Conservation (phyloP, 1,140 invertebrate genomes). For the Chrysomallon squamiferum region DNA sequence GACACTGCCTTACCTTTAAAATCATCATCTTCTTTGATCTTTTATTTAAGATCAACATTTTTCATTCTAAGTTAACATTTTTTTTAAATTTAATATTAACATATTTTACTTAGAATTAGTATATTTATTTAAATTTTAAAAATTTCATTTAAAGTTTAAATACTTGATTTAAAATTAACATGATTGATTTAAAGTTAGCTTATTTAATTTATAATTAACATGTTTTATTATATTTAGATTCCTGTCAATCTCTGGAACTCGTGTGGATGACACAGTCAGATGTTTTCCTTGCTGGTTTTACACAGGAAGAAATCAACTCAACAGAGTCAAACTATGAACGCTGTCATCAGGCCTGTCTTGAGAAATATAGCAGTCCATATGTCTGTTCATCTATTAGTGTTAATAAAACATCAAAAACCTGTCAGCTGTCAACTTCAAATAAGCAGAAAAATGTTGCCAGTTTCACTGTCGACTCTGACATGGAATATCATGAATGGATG, state of each 20-base stretch:
- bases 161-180: not conserved
- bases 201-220: too few species aligned
- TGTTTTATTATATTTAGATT: too few species aligned
- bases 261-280: slow-evolving; percentile 31
- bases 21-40: not conserved
- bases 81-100: not conserved
- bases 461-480: not conserved
- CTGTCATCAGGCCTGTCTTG: slow-evolving; percentile 27
- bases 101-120: not conserved
- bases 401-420: slow-evolving; percentile 19
- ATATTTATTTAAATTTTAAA: not conserved
- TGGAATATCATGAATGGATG: slow-evolving; percentile 33
- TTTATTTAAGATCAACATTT: not conserved
- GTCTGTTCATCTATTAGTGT: slow-evolving; percentile 33
- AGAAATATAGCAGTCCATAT: slow-evolving; percentile 1
- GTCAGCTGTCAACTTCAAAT: slow-evolving; percentile 23
- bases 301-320: not conserved
- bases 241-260: slow-evolving; percentile 36
- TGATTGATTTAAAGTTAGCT: not conserved
- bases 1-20: not conserved
- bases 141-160: not conserved
- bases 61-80: not conserved
- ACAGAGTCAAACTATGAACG: slow-evolving; percentile 1
- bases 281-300: slow-evolving; percentile 1
- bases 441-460: slow-evolving; percentile 5